Evolutionary conservation across 2,888 invertebrate genomes (phyloP), one percentile per base, ranked within the genome.

Genomic region (Galerucella nymphaeae): DNA sequence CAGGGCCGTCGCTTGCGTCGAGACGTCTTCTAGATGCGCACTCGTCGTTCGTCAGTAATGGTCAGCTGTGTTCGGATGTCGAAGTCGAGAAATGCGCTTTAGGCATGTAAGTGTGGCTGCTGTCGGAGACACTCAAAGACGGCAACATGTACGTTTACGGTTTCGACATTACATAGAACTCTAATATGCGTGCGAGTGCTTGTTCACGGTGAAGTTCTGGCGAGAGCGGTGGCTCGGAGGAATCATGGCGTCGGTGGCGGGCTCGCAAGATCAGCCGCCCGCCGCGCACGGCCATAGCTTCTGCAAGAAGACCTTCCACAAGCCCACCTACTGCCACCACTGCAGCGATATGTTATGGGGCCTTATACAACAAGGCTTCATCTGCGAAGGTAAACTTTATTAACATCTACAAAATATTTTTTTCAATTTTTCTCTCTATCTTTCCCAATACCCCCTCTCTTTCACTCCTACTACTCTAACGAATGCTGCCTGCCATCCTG

Each of bases 291-390:
- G 96, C 87, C 99, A 99, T 92, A 96, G 95, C 92, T 99, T 99
- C 93, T 94, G 94, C 89, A 99, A 98, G 94, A 99, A 98, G 91
- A 98, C 98, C 90, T 99, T 99, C 92, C 99, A 99, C 91, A 98
- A 98, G 92, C 99, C 98, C 88, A 97, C 98, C 86, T 98, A 98
- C 91, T 99, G 99, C 91, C 99, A 99, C 91, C 98, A 98, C 91
- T 99, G 99, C 92, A 97, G 98, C 88, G 99, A 99, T 90, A 94
- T 98, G 93, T 93, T 99, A 87, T 99, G 99, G 99, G 98, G 99
- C 88, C 93, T 99, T 90, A 97, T 99, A 88, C 97, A 98, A 89
- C 98, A 98, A 91, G 99, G 99, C 89, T 98, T 96, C 91, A 96
- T 97, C 88, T 99, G 99, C 92, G 99, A 99, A 96, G 98, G 99